Evolutionary conservation across 2,888 invertebrate species (phyloP), one percentile per base, ranked within the genome.

Genomic region (Peribatodes rhomboidaria): DNA sequence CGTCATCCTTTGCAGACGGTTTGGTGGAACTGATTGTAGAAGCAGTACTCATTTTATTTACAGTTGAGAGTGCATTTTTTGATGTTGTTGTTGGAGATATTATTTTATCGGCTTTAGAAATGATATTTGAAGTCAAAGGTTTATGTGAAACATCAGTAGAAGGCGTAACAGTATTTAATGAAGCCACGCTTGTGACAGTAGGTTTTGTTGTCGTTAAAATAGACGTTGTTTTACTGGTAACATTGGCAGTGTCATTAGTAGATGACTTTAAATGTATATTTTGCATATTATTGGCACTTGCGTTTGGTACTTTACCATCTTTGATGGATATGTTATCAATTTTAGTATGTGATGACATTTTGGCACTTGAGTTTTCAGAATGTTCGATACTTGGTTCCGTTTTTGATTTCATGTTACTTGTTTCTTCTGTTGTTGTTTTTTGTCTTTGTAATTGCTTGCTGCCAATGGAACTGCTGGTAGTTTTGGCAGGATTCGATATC

Each of bases 361-460:
- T 70, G 42, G 67, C 64, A 56, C 64, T 63, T 44, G 58, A 49
- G 20, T 69, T 70, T 55, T 60, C 53, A 50, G 52, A 37, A 20
- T 10, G n/a, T 53, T 69, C 53, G 22, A 55, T 50, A 58, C 47
- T 67, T 18, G 60, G 16, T 50, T 70, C 69, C 20, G 53, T 33
- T 61, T 76, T 73, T 20, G 59, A 54, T 77, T 76, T 8, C 69
- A 64, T 46, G n/a, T 27, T n/a, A 50, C 65, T 61, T 52, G 79
- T 78, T 47, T 78, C 80, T 27, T 72, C 60, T 53, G 75, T 68
- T 37, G 79, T 62, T 57, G 76, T 79, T 69, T 83, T 85, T 78
- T 87, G 85, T 16, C 81, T 78, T 54, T 82, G 82, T 68, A 86
- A 70, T 67, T 82, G 80, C 73, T 82, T 88, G 52, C 35, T 73